These are phyloP conservation scores for Heterotilapia buettikoferi DNA, from an alignment of 2,113 vertebrate genomes.

Conservation along the genomic window DNA sequence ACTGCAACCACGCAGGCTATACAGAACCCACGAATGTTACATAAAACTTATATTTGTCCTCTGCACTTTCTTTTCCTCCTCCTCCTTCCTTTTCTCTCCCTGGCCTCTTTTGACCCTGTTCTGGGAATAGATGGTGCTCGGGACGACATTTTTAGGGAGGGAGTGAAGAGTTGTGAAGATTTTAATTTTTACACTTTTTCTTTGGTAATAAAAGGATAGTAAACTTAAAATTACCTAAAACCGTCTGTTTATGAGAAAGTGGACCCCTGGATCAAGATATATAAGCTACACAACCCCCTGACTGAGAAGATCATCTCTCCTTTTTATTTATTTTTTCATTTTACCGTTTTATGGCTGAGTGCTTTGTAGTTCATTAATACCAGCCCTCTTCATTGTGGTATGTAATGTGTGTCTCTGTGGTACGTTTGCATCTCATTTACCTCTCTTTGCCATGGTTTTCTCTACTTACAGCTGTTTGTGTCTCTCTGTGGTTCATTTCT, in stretches of 20 bases:
- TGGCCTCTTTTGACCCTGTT: neutral
- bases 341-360: neutral
- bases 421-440: neutral
- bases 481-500: neutral
- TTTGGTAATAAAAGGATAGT: neutral
- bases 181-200: neutral
- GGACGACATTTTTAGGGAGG: neutral
- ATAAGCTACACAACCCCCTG: neutral
- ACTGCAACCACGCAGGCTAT: neutral
- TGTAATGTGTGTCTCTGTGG: neutral
- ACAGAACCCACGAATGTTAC: conserved; percentile 25
- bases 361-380: neutral
- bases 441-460: neutral
- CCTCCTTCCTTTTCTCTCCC: neutral
- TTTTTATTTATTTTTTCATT: neutral
- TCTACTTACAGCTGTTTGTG: neutral
- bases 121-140: neutral
- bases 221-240: neutral
- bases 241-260: neutral
- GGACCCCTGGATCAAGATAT: neutral
- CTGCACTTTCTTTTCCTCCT: neutral
- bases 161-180: neutral
- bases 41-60: conserved; percentile 39
- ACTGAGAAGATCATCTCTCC: neutral
- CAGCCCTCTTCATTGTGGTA: neutral